Conservation (phyloP, 2,797 vertebrate species). For the Buceros bicornis region DNA sequence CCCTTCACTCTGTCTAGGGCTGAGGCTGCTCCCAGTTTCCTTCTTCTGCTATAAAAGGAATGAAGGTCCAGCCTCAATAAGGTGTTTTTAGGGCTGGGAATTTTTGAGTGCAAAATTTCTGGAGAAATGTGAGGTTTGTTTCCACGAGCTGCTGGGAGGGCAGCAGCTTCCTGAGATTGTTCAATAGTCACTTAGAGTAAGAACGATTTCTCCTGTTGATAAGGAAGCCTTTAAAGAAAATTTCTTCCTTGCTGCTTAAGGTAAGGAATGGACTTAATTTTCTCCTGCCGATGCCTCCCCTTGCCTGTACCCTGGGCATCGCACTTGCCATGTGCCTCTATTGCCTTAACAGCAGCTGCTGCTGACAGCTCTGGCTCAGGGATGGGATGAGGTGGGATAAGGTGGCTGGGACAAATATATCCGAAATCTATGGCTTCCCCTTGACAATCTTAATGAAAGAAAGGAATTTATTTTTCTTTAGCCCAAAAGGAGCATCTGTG, state of each 20-base stretch:
- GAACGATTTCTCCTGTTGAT: not conserved
- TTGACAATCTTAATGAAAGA: not conserved
- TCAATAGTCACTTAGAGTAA: not conserved
- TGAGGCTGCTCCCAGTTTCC: not conserved
- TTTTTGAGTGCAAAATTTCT: not conserved
- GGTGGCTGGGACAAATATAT: not conserved
- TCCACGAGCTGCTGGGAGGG: not conserved
- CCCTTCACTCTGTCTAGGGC: fast-evolving
- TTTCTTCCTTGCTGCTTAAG: not conserved
- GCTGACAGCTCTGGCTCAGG: not conserved
- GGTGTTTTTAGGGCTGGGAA: fast-evolving
- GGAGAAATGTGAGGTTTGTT: not conserved
- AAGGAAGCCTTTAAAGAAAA: not conserved
- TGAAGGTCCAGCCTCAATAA: not conserved
- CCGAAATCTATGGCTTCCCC: not conserved
- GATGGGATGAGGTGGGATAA: not conserved
- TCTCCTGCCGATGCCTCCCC: not conserved
- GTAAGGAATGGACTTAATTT: not conserved
- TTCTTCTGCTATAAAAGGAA: not conserved
- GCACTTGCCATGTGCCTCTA: fast-evolving
- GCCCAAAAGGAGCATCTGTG: fast-evolving
- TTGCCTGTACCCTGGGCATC: too few species aligned
- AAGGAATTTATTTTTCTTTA: not conserved
- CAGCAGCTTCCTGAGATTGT: not conserved
- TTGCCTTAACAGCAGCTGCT: not conserved